A percentile compares a stretch with the other conserved stretches of the same genome.
Evolutionary conservation across 2,888 invertebrate species (phyloP).

Genomic region (Cylindroiulus punctatus): DNA sequence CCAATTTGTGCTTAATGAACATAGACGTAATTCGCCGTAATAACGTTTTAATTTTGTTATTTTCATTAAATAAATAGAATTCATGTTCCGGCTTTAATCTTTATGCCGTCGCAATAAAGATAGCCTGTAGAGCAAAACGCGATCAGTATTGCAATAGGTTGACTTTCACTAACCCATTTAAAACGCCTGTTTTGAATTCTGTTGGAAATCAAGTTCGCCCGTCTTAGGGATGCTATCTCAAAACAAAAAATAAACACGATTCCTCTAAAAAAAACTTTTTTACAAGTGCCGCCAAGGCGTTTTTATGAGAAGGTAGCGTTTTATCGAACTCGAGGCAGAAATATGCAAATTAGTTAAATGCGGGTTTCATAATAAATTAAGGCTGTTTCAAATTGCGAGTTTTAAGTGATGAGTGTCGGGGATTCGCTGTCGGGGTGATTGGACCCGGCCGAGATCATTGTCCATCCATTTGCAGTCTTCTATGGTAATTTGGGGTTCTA

Average conservation of each 20-base stretch:
- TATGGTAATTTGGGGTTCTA: slow-evolving; percentile 7
- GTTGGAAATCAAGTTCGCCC: not conserved
- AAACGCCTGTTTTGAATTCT: not conserved
- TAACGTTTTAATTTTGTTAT: not conserved
- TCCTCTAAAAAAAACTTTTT: not conserved
- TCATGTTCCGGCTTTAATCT: not conserved
- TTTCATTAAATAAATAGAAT: slow-evolving; percentile 14
- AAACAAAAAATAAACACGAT: slow-evolving; percentile 16
- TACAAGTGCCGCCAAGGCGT: not conserved
- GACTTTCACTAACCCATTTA: not conserved
- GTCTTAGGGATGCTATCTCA: not conserved
- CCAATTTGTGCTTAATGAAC: not conserved
- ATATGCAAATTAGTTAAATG: slow-evolving; percentile 7
- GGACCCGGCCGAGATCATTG: slow-evolving; percentile 14
- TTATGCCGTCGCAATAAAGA: not conserved
- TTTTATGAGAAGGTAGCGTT: not conserved
- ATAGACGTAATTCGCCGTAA: not conserved
- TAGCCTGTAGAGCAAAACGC: not conserved
- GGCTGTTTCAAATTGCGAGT: slow-evolving; percentile 13
- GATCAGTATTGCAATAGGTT: not conserved
- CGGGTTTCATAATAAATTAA: slow-evolving; percentile 27
- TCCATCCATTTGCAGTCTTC: not conserved
- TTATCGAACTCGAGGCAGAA: slow-evolving; percentile 27
- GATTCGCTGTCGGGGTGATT: not conserved
- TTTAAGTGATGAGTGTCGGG: slow-evolving; percentile 12